phyloP scores from a whole-genome alignment of 2,797 vertebrate species.

The Brachymystax lenok region DNA sequence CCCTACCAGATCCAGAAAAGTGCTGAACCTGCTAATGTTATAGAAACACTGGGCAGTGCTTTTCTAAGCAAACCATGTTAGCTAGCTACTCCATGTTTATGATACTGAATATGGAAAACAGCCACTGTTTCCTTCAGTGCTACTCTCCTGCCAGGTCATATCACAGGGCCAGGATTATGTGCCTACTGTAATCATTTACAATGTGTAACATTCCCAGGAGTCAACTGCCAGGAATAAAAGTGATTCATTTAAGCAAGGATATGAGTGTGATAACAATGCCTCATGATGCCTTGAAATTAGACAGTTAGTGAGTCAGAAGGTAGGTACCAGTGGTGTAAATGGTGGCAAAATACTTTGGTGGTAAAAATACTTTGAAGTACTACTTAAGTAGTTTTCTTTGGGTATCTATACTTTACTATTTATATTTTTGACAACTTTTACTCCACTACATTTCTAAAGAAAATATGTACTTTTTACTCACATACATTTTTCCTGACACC shows the following conservation, averaged over 20 bases:
- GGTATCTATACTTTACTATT: no score
- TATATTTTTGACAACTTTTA: no score
- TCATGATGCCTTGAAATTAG: slow-evolving; percentile 7
- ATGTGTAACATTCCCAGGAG: slow-evolving; percentile 26
- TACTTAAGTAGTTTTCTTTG: no score
- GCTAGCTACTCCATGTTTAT: slow-evolving; percentile 22
- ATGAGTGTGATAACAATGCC: slow-evolving; percentile 12
- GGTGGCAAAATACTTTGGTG: no score
- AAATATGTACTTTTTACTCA: no score
- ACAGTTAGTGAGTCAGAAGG: not conserved
- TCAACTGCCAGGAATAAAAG: slow-evolving; percentile 7
- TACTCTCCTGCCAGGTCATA: slow-evolving; percentile 14
- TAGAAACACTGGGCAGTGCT: slow-evolving; percentile 33
- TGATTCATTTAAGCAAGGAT: slow-evolving; percentile 3
- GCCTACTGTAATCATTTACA: not conserved
- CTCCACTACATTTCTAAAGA: no score
- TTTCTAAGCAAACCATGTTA: slow-evolving; percentile 23
- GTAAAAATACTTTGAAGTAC: no score
- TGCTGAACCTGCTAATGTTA: slow-evolving; percentile 39
- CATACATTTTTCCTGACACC: no score
- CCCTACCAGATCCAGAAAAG: slow-evolving; percentile 26
- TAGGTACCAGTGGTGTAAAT: not conserved
- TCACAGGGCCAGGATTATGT: not conserved
- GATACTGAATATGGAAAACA: slow-evolving; percentile 27
- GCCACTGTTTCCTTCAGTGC: slow-evolving; percentile 12